These are phyloP conservation scores for Eilema caniola DNA, from an alignment of 2,888 invertebrate genomes.

Conservation along the genomic window DNA sequence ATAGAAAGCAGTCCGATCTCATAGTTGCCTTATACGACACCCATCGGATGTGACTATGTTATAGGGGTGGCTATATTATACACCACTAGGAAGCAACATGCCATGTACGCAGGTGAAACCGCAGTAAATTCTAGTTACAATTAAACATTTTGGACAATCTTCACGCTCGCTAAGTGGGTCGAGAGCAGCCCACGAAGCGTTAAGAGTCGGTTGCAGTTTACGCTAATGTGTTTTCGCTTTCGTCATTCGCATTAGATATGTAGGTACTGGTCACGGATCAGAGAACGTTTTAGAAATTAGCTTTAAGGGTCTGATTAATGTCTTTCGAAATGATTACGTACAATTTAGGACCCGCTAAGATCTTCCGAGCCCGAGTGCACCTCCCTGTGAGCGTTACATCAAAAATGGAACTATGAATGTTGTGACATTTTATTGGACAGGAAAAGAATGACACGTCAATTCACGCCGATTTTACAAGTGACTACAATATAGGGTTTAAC, in stretches of 20 bases:
- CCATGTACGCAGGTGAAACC: neutral
- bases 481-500: too few species aligned
- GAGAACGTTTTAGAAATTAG: constrained; percentile 26
- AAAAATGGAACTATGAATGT: too few species aligned
- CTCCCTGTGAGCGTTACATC: too few species aligned
- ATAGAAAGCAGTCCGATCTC: too few species aligned
- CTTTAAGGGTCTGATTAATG: constrained; percentile 11
- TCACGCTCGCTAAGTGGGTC: constrained; percentile 52
- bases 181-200: constrained; percentile 55
- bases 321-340: constrained; percentile 3
- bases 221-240: constrained; percentile 64
- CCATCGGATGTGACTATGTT: too few species aligned
- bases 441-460: too few species aligned
- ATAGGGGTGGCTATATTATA: too few species aligned
- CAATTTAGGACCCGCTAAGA: neutral
- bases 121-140: constrained; percentile 11
- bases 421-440: too few species aligned
- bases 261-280: constrained; percentile 26
- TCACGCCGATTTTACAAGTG: too few species aligned
- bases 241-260: constrained; percentile 50
- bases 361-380: neutral
- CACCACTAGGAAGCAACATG: too few species aligned
- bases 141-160: constrained; percentile 34
- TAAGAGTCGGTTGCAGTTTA: constrained; percentile 55
- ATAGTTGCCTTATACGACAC: too few species aligned